Conservation (phyloP, 2,888 invertebrate species). For the Acanthococcus lagerstroemiae region DNA sequence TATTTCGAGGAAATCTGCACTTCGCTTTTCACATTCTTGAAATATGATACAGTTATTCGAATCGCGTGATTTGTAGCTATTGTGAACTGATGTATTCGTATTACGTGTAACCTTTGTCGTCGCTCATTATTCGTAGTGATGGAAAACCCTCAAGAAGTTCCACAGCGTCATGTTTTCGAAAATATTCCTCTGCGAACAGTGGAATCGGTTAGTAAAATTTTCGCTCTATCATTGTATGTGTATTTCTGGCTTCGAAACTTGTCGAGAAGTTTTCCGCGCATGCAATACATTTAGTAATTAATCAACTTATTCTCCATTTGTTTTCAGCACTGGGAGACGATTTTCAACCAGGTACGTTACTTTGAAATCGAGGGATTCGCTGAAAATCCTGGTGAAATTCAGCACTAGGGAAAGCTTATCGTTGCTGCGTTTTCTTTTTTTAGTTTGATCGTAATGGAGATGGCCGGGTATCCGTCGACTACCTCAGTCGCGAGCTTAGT, state of each 20-base stretch:
- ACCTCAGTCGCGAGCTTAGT: constrained; percentile 49
- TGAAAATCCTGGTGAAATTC: background rate
- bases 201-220: constrained; percentile 34
- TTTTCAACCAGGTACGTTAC: constrained; percentile 35
- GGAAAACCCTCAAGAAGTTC: background rate
- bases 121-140: no score
- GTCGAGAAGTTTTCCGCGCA: no score
- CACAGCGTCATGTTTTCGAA: constrained; percentile 22
- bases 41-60: no score
- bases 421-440: background rate
- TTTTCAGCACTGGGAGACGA: constrained; percentile 36
- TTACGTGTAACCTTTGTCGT: no score
- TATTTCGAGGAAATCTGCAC: no score
- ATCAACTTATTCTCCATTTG: constrained; percentile 19
- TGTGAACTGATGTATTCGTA: no score
- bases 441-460: constrained; percentile 63
- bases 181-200: constrained; percentile 34
- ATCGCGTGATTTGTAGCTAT: no score
- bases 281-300: no score
- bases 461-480: constrained; percentile 56
- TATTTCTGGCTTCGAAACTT: constrained; percentile 15
- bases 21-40: no score
- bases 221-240: no score
- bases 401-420: background rate
- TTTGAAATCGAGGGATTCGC: no score